Base-by-base conservation (phyloP, 2,113 vertebrate genomes). In the Cygnus buccinator region DNA sequence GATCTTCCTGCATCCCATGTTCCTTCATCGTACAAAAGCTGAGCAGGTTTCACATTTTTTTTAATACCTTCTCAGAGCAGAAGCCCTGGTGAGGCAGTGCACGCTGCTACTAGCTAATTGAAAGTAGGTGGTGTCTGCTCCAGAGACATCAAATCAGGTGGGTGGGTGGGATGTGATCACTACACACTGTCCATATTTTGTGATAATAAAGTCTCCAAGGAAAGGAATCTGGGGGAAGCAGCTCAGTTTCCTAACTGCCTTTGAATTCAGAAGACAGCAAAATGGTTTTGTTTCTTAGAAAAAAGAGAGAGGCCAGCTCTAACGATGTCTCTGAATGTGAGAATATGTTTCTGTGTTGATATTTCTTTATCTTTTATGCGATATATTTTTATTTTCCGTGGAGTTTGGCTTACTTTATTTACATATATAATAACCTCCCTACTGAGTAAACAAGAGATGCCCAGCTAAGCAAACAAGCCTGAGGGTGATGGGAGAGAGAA, bases 391-490 rank as follows among this genome's bases (percentile, higher is more conserved):
- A 63, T 66, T 57, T 75, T 48, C 44, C 10, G 15, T 59, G 55
- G 90, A 59, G 29, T 85, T 89, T 82, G 70, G 43, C 80, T 95
- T 89, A 63, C 87, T 84, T 87, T 94, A 95, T 96, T 90, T 94
- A 77, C 94, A 94, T 97, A 77, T 85, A 83, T 94, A 96, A 86
- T 71, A 95, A 81, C 81, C 72, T 95, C 93, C 92, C 90, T 94
- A 55, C 74, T 68, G 57, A 87, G 95, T 97, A 96, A 93, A 96
- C 90, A 95, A 95, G 93, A 92, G 92, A 96, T 94, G 92, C 91
- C 92, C 92, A 94, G 93, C 95, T 95, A 95, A 94, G 93, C 93
- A 96, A 95, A 96, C 94, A 97, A 96, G 94, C 96, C 94, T 4
- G 67, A 88, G 94, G 95, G 89, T 93, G 91, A 93, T 59, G 75